Evolutionary conservation across 2,797 vertebrate genomes (phyloP).

Genomic region (Parauchenoglanis ngamensis): DNA sequence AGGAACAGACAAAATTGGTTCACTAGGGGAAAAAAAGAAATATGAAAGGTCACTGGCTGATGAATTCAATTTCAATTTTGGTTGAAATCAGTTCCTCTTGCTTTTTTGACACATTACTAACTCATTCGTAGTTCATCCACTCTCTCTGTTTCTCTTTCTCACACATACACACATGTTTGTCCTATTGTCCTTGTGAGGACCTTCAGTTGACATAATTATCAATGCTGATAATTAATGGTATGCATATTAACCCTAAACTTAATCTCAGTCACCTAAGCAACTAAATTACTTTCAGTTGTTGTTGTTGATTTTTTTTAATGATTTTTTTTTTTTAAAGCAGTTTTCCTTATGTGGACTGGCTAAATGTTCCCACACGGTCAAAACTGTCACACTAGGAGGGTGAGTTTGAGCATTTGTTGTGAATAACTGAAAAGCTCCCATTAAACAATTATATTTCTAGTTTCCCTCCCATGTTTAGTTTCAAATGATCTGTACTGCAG

Average conservation of each 20-base stretch:
- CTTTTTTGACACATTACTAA: slow-evolving; percentile 26
- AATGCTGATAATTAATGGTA: not conserved
- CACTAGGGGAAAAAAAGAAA: not conserved
- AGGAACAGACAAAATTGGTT: slow-evolving; percentile 27
- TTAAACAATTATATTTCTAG: not conserved
- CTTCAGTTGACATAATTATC: not conserved
- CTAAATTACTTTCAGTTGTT: not conserved
- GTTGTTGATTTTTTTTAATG: not conserved
- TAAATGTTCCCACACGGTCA: not conserved
- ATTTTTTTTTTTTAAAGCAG: not conserved
- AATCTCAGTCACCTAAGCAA: not conserved
- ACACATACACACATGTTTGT: not conserved
- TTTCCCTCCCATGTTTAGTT: not conserved
- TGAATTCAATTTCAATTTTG: slow-evolving; percentile 40
- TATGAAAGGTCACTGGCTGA: slow-evolving; percentile 42
- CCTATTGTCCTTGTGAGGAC: not conserved
- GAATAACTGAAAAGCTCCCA: not conserved
- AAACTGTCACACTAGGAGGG: not conserved
- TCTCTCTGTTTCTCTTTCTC: not conserved
- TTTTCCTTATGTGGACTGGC: not conserved
- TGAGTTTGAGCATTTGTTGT: not conserved
- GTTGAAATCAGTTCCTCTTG: slow-evolving; percentile 10
- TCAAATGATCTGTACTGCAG: not conserved
- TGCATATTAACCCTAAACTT: not conserved
- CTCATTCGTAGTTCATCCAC: not conserved